Evolutionary conservation across 2,113 vertebrate species (phyloP), one percentile per base, ranked within the genome.

Genomic region (Cephalopholis sonnerati): DNA sequence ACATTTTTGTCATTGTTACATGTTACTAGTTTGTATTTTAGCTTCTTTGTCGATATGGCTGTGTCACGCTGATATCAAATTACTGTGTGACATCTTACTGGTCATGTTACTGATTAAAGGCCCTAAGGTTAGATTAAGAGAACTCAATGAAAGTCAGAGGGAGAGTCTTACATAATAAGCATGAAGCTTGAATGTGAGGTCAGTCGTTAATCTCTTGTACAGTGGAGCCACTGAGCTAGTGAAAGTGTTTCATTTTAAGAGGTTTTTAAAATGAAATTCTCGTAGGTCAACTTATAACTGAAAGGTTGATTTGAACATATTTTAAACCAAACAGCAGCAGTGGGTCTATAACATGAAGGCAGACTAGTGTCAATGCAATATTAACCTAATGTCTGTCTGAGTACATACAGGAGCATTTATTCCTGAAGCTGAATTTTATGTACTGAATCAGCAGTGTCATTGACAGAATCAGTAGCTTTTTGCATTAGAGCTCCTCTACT

Each of bases 101-200:
- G 36, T 55, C 16, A 44, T 29, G 24, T 77, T 20, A 54, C n/a
- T 54, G 53, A 66, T 78, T 61, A 59, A 24, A 67, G 53, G 68
- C 61, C 41, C 24, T 62, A 62, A 67, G 55, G 55, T 69, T 65
- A 64, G 24, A 59, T 61, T 61, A 58, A 41, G 29, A 50, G 27
- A 48, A 44, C 10, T 55, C n/a, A 22, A 11, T 57, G 27, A 32
- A 58, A 58, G 25, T 65, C 71, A 53, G 8, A 68, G 55, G 48
- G 10, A 48, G 24, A 54, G 64, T 29, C 36, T 69, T 53, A 10
- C 12, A 51, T 72, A 58, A 77, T 29, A 32, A 55, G 20, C 20
- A 41, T 41, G 15, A 53, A 65, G 12, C 51, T 55, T 36, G 61
- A 54, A n/a, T 65, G 53, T 76, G 12, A 44, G 25, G 41, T 41